phyloP scores from a whole-genome alignment of 2,113 vertebrate species.

The Orthonyx spaldingii region DNA sequence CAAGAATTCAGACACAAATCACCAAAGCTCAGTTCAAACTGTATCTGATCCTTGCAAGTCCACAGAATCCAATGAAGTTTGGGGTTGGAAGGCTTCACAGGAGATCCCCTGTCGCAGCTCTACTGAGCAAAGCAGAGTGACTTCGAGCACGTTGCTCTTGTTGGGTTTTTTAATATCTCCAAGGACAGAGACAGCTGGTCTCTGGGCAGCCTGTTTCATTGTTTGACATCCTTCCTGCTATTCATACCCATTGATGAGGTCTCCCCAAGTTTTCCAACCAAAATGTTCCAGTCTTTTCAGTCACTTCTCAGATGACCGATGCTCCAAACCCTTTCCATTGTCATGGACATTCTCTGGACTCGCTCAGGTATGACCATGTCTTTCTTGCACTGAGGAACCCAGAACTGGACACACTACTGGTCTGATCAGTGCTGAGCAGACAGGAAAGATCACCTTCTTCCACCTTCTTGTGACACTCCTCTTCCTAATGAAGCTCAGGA shows the following conservation, averaged over 20 bases:
- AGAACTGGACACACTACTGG: not conserved
- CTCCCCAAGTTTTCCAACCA: fast-evolving
- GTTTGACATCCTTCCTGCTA: not conserved
- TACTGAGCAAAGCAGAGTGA: not conserved
- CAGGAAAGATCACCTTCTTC: not conserved
- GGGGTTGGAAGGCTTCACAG: not conserved
- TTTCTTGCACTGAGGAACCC: not conserved
- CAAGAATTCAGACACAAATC: not conserved
- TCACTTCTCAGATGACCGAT: not conserved
- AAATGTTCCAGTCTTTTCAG: not conserved
- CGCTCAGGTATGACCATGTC: fast-evolving
- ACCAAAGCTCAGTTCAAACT: not conserved
- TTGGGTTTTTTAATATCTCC: not conserved
- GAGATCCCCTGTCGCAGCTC: not conserved
- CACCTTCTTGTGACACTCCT: not conserved
- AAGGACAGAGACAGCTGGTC: not conserved
- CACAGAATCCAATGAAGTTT: not conserved
- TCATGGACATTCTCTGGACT: not conserved
- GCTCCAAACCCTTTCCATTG: fast-evolving
- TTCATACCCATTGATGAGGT: not conserved
- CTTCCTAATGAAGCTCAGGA: not conserved
- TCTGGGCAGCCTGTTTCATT: not conserved
- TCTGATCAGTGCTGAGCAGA: not conserved
- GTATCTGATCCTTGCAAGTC: not conserved
- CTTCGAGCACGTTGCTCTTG: not conserved